Evolutionary conservation across 2,797 vertebrate genomes (phyloP).

Genomic region (Harpagifer antarcticus): DNA sequence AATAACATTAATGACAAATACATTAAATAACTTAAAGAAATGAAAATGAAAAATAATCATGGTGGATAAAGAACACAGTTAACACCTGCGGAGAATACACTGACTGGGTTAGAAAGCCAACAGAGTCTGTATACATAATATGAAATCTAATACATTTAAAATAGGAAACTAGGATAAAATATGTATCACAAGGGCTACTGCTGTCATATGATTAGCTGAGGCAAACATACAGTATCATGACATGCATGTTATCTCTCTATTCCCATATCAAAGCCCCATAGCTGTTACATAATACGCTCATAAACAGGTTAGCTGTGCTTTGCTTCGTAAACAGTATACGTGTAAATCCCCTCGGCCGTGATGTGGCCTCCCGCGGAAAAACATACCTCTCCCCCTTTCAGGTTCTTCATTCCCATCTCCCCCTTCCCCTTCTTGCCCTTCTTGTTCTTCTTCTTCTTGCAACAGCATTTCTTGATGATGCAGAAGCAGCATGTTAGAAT

Average conservation of each 20-base stretch:
- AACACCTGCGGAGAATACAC: slow-evolving; percentile 63
- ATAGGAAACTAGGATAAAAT: slow-evolving; percentile 18
- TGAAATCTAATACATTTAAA: slow-evolving; percentile 52
- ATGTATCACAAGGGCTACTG: background rate
- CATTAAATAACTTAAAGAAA: slow-evolving; percentile 67
- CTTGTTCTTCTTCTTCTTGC: slow-evolving; percentile 99
- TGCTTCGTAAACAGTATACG: background rate
- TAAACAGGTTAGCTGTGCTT: slow-evolving; percentile 3
- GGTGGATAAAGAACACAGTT: slow-evolving; percentile 59
- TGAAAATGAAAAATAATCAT: slow-evolving; percentile 64
- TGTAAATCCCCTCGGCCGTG: slow-evolving; percentile 24
- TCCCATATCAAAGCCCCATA: slow-evolving; percentile 3
- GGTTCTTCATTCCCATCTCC: slow-evolving; percentile 88
- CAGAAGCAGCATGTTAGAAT: slow-evolving; percentile 98
- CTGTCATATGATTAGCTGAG: slow-evolving; percentile 34
- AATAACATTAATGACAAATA: slow-evolving; percentile 80
- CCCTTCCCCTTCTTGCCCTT: slow-evolving; percentile 97
- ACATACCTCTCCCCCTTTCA: slow-evolving; percentile 88
- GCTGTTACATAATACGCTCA: slow-evolving; percentile 52
- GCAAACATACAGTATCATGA: background rate
- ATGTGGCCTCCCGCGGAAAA: slow-evolving; percentile 29
- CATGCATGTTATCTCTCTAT: slow-evolving; percentile 26
- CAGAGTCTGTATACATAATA: slow-evolving; percentile 32
- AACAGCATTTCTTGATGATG: slow-evolving; percentile 98
- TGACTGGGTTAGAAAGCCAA: slow-evolving; percentile 57